A percentile compares a stretch with the other conserved stretches of the same genome.
These are phyloP conservation scores for Catharus bicknelli DNA, from an alignment of 2,113 vertebrate genomes.

Conservation along the genomic window DNA sequence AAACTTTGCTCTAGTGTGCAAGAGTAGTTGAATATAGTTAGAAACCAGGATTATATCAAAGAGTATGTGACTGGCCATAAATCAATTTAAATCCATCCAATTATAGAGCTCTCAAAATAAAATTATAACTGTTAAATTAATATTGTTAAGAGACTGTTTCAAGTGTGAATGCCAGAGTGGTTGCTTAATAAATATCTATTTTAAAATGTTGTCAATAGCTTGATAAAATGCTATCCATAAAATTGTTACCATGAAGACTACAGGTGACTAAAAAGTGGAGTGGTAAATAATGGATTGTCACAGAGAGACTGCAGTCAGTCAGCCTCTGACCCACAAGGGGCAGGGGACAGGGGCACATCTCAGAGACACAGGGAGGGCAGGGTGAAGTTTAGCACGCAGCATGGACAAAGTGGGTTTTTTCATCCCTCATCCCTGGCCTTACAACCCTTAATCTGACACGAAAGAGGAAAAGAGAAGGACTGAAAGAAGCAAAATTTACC, in stretches of 20 bases:
- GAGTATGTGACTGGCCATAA: neutral
- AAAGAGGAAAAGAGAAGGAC: neutral
- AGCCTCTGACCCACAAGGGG: neutral
- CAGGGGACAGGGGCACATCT: neutral
- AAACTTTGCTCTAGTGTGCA: neutral
- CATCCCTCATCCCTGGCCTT: neutral
- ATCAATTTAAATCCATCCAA: neutral
- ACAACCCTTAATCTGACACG: neutral
- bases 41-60: neutral
- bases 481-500: neutral
- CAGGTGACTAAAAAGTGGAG: neutral
- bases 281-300: neutral
- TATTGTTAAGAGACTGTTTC: neutral
- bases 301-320: neutral
- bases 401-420: fast-evolving
- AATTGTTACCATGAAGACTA: neutral
- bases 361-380: neutral
- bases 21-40: neutral
- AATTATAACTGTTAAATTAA: neutral
- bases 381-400: neutral
- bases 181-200: neutral
- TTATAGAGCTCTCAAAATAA: neutral
- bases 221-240: neutral
- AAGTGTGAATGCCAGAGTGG: neutral
- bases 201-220: neutral